Evolutionary conservation across 2,113 vertebrate species (phyloP).

Genomic region (Equus przewalskii): DNA sequence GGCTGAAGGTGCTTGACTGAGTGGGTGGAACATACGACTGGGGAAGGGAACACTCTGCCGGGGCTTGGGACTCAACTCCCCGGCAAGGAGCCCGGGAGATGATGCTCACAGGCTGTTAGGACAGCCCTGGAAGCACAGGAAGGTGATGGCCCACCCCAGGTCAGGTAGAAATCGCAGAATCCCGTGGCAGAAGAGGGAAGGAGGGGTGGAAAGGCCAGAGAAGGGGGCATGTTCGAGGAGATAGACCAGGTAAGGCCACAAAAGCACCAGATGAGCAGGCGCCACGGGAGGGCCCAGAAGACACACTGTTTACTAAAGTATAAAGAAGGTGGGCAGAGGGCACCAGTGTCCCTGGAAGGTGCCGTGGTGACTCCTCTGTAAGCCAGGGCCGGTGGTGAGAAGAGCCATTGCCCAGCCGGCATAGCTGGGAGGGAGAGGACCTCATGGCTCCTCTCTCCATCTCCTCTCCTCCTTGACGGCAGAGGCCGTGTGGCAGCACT

Average conservation of each 20-base stretch:
- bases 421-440: neutral
- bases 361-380: neutral
- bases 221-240: neutral
- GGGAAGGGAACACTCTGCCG: neutral
- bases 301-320: rapidly evolving
- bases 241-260: neutral
- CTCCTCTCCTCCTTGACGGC: neutral
- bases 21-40: too few relatives aligned
- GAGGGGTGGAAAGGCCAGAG: neutral
- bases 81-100: neutral
- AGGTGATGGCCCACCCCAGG: rapidly evolving
- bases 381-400: neutral
- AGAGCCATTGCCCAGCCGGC: rapidly evolving
- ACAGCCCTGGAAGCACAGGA: neutral
- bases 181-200: neutral
- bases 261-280: neutral
- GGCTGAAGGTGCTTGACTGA: rapidly evolving
- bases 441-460: rapidly evolving
- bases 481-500: rapidly evolving
- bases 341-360: rapidly evolving
- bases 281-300: neutral
- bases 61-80: neutral
- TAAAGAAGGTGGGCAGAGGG: neutral
- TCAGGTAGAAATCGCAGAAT: neutral
- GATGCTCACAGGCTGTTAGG: rapidly evolving